A percentile compares a stretch with the other conserved stretches of the same genome.
Evolutionary conservation across 2,113 vertebrate genomes (phyloP).

Genomic region (Mormyrus iriodes): DNA sequence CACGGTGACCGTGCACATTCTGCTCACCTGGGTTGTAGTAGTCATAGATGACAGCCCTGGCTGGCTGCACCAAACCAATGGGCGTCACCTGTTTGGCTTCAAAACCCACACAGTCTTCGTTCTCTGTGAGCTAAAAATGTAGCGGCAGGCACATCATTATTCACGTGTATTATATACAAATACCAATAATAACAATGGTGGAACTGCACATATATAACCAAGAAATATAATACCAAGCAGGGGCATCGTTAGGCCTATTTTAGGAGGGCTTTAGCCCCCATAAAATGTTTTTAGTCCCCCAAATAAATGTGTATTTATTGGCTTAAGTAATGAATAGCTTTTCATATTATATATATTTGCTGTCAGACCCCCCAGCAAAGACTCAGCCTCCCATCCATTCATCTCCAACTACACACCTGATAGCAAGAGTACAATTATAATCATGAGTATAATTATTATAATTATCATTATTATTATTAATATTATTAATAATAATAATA

Average conservation of each 20-base stretch:
- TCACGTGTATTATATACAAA: neutral
- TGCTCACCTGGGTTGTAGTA: constrained; percentile 61
- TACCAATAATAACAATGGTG: neutral
- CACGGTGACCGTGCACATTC: neutral
- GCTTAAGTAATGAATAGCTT: neutral
- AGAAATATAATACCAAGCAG: neutral
- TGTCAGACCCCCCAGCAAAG: no score
- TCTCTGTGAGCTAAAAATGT: constrained; percentile 43
- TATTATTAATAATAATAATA: no score
- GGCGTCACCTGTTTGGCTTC: constrained; percentile 55
- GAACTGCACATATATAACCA: neutral
- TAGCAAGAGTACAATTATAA: no score
- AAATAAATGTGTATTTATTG: neutral
- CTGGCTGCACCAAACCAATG: constrained; percentile 62
- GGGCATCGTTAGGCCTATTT: neutral
- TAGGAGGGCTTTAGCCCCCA: neutral
- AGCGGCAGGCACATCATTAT: neutral
- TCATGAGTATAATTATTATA: no score
- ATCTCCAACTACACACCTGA: no score
- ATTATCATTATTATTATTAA: no score
- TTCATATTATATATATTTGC: no score
- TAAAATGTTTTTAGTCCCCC: neutral
- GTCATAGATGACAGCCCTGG: constrained; percentile 57
- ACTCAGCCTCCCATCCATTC: no score
- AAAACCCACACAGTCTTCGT: constrained; percentile 49